Base-by-base conservation (phyloP, 2,888 invertebrate species). In the Andrena flavipes region DNA sequence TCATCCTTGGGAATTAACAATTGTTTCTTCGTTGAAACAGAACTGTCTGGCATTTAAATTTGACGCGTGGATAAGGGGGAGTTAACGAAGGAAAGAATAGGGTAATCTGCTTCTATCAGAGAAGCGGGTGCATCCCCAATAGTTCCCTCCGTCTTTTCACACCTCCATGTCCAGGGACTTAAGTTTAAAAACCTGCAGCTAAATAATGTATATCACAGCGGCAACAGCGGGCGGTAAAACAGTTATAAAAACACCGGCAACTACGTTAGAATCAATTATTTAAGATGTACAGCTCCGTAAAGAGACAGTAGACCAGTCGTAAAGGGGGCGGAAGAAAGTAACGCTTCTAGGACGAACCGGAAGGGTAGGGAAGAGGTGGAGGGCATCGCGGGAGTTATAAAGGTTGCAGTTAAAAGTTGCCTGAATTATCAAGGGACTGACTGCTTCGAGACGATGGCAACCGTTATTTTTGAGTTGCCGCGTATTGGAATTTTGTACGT, bases 241-340 rank as follows among this genome's bases (percentile, higher is more conserved):
- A 93, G 93, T 93, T 93, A 93, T 93, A 93, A 93, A 92, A 91
- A 92, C 92, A 92, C 91, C 91, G 91, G 93, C 93, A 93, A 93
- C 93, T 92, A 92, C 92, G 93, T 93, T 93, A 93, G 85, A 87
- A 92, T 93, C 91, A 92, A 93, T 93, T 93, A 93, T 93, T 91
- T 91, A 93, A 88, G 90, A 88, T 89, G 90, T 89, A 91, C 89
- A 89, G 90, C 89, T 92, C 88, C 91, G 91, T 91, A 91, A 92
- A 92, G 91, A 91, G 91, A 91, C 91, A 89, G 90, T 88, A 86
- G 90, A 87, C 87, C 88, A 90, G 92, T 92, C 92, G 92, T 92
- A 92, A 92, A 92, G 91, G 92, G 90, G 92, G 86, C 82, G 89
- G 86, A 86, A 90, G 89, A 88, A 85, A 85, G 89, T 88, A 88